Percentiles rank a stretch among this genome's conserved stretches.
Conservation (phyloP, 2,113 vertebrate genomes). For the Prionailurus viverrinus region DNA sequence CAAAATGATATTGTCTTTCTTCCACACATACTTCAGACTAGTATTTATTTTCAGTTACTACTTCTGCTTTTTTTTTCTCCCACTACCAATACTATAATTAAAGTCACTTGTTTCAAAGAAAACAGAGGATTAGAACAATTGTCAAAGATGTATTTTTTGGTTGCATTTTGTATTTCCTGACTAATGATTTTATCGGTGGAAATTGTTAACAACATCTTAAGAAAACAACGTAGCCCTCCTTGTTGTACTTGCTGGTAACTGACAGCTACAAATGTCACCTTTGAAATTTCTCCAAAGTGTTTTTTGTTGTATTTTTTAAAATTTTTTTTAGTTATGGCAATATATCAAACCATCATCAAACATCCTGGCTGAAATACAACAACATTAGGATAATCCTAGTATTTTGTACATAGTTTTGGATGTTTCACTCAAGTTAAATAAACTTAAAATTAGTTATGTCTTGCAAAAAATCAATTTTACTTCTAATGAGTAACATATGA, state of each 20-base stretch:
- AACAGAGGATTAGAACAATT: not conserved
- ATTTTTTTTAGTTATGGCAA: not conserved
- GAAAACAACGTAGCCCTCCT: not conserved
- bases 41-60: conserved; percentile 39
- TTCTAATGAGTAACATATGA: not conserved
- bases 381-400: not conserved
- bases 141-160: not conserved
- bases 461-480: not conserved
- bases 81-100: conserved; percentile 47
- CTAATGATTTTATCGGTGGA: conserved; percentile 29
- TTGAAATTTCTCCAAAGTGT: not conserved
- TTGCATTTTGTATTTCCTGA: conserved; percentile 20
- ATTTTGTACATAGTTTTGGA: not conserved
- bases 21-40: not conserved
- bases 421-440: not conserved
- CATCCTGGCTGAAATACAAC: not conserved
- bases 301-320: not conserved
- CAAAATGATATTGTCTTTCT: conserved; percentile 29
- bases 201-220: not conserved
- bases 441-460: not conserved
- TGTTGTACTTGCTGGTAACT: not conserved
- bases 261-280: not conserved
- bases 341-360: not conserved
- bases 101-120: conserved; percentile 31
- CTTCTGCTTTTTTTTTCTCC: conserved; percentile 18